A percentile compares a stretch with the other conserved stretches of the same genome.
Evolutionary conservation across 2,888 invertebrate genomes (phyloP).

Genomic region (Achlya flavicornis): DNA sequence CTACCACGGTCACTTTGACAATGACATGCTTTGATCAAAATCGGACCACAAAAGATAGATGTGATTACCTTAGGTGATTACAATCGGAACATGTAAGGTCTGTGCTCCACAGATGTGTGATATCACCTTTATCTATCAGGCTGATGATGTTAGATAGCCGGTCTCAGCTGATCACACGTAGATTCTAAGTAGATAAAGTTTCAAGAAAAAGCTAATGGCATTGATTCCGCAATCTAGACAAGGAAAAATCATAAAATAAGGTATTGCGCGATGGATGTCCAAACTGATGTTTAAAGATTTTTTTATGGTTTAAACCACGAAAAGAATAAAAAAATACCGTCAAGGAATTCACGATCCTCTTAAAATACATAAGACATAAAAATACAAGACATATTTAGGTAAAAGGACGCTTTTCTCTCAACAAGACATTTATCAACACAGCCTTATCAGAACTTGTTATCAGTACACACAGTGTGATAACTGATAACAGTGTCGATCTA

Average conservation of each 20-base stretch:
- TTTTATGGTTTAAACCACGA: too few relatives aligned
- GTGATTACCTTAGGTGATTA: too few relatives aligned
- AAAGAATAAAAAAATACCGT: not conserved
- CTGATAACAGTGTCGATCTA: constrained; percentile 3
- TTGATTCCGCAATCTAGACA: not conserved
- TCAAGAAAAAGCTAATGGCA: not conserved
- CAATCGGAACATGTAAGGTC: not conserved
- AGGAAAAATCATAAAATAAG: too few relatives aligned
- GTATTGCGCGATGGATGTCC: too few relatives aligned
- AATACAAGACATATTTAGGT: not conserved
- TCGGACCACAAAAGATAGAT: too few relatives aligned
- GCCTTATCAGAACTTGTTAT: not conserved
- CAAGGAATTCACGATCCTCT: not conserved
- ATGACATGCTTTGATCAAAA: too few relatives aligned
- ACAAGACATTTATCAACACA: not conserved
- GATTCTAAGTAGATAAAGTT: not conserved
- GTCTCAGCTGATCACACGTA: not conserved
- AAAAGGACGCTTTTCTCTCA: not conserved
- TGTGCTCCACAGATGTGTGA: not conserved
- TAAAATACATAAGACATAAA: not conserved
- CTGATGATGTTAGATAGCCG: not conserved
- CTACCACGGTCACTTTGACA: too few relatives aligned
- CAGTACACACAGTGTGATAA: constrained; percentile 5
- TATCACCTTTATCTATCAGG: not conserved
- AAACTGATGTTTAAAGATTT: too few relatives aligned